Percentiles rank a stretch among this genome's conserved stretches.
phyloP scores from a whole-genome alignment of 2,113 vertebrate genomes.

The Prochilodus magdalenae region DNA sequence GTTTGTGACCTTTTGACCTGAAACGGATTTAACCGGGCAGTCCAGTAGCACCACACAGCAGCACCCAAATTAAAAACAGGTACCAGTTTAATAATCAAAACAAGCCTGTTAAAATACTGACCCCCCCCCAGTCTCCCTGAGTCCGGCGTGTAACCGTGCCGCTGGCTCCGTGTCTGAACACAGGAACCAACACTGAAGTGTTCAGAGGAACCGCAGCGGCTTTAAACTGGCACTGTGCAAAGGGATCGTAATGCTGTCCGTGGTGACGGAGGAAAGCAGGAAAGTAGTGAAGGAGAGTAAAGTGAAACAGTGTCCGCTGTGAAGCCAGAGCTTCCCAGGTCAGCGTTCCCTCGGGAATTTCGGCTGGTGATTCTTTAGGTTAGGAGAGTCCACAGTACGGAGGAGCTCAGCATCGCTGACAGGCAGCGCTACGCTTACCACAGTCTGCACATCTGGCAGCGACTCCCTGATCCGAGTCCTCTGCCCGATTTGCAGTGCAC shows the following conservation, averaged over 20 bases:
- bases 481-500: no score
- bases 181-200: no score
- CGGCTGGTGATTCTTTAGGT: no score
- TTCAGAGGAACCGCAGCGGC: background rate
- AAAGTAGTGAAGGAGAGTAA: background rate
- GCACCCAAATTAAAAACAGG: background rate
- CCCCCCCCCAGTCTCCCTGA: background rate
- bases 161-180: background rate
- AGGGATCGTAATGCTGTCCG: slow-evolving; percentile 1
- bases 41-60: background rate
- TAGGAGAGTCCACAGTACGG: no score
- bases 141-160: background rate
- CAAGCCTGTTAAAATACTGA: background rate
- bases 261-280: background rate
- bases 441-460: no score
- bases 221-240: background rate
- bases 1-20: no score
- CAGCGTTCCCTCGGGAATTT: background rate
- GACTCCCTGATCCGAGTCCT: no score
- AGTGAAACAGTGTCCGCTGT: background rate
- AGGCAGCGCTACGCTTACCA: no score
- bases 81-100: background rate
- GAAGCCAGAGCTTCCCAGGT: background rate
- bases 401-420: no score
- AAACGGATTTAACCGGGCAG: no score